phyloP scores from a whole-genome alignment of 2,113 vertebrate species.

The Recurvirostra avosetta region DNA sequence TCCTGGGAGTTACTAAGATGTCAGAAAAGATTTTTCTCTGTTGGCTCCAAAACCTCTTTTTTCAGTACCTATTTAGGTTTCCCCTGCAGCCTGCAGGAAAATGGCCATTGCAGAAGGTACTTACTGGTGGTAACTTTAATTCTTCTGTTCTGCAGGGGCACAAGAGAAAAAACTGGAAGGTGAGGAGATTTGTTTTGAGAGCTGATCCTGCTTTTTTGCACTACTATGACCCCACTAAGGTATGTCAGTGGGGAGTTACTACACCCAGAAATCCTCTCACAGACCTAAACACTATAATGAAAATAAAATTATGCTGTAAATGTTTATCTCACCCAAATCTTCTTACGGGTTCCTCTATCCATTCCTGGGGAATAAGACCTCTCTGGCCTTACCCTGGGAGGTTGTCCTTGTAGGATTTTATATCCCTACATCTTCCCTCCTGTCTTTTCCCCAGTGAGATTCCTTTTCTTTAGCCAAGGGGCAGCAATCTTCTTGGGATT shows the following conservation, averaged over 20 bases:
- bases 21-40: neutral
- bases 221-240: slow-evolving; percentile 92
- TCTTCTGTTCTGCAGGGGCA: slow-evolving; percentile 80
- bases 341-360: neutral
- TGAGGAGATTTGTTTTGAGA: slow-evolving; percentile 91
- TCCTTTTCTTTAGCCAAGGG: neutral
- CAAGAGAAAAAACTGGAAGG: slow-evolving; percentile 96
- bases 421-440: neutral
- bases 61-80: neutral
- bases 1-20: neutral
- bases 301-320: neutral
- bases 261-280: neutral
- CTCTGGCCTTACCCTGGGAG: neutral
- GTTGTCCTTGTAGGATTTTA: neutral
- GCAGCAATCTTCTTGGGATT: neutral
- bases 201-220: slow-evolving; percentile 89
- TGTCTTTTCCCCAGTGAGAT: neutral
- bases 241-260: slow-evolving; percentile 45
- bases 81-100: neutral
- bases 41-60: neutral
- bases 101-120: neutral
- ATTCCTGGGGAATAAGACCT: neutral
- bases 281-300: neutral
- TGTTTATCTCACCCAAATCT: neutral
- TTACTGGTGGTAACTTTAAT: neutral